Base-by-base conservation (phyloP, 2,888 invertebrate species). In the Ommatoiulus sabulosus region DNA sequence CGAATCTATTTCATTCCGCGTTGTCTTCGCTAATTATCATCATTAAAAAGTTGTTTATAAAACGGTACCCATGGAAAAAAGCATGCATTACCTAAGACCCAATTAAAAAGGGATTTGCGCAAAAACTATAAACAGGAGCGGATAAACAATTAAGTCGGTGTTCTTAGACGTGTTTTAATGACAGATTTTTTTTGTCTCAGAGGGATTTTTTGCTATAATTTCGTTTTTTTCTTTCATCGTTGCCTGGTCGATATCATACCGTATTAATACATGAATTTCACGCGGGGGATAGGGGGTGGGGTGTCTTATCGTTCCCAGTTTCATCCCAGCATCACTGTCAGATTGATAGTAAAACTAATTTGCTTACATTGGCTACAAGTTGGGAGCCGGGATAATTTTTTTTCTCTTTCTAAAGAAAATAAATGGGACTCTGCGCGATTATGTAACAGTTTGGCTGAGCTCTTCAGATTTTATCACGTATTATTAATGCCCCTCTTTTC, bases 61-160 rank as follows among this genome's bases (percentile, higher is more conserved):
- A n/a, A 4, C 63, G 7, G 20, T 63, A 20, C 63, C 17, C 46
- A 7, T 57, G 8, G 6, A 8, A 20, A 63, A 63, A n/a, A 63
- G 20, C 63, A 63, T n/a, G 20, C 63, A 63, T n/a, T 63, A 35
- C 63, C 63, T 20, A 63, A 63, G 17, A n/a, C 63, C 63, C 63
- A 63, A 63, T 63, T 63, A 63, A 63, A 63, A 63, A 6, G 63
- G 63, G 63, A 63, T 63, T 63, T 63, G 63, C 63, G 20, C 63
- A 63, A 63, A 63, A 63, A 63, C n/a, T n/a, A 63, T 63, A 63
- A 63, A 63, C 63, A 63, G 63, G 7, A 20, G 20, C 63, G 63
- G 63, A 63, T 63, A 63, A 63, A 63, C 20, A 63, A 63, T 63
- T 63, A 63, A 63, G 63, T n/a, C n/a, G 63, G 63, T 63, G 63